Base-by-base conservation (phyloP, 2,797 vertebrate species). In the Argya squamiceps region DNA sequence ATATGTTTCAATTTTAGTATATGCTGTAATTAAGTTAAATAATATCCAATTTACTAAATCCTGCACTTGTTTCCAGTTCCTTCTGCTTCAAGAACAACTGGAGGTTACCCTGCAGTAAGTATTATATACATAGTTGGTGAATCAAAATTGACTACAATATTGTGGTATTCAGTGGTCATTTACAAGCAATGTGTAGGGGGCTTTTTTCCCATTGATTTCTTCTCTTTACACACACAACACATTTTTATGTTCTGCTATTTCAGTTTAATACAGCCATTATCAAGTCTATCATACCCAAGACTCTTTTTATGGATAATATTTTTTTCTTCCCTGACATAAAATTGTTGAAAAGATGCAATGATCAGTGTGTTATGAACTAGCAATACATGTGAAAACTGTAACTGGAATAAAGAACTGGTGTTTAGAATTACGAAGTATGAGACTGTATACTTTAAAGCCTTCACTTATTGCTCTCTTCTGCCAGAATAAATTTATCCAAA, bases 1-100 rank as follows among this genome's bases (percentile, higher is more conserved):
- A 67, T 56, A 37, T 52, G 60, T 69, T 95, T 76, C 44, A 67
- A 18, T 74, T 67, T 92, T 82, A 88, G 7, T 46, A 64, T 58
- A 71, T 92, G 18, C 14, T 91, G 21, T 43, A 88, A 39, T 76
- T 60, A 73, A 79, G 65, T 86, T 88, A 92, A 93, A 83, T 75
- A 97, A 91, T 67, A 64, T 39, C 92, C 24, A 46, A 9, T 94
- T 94, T 94, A 24, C 55, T 85, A 90, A 95, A 93, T 60, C 15
- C 41, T 88, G 52, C 21, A 85, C 68, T 91, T 88, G 11, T 65
- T 96, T 75, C 49, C 74, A 83, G 47, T 80, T 39, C 52, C 80
- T 94, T 93, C 70, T 78, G 29, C 24, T 91, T 95, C 74, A 86
- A 89, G 84, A 87, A 59, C 68, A 62, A 22, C 37, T 78, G 55